These are phyloP conservation scores for Camponotus vicinus DNA, from an alignment of 1,140 invertebrate genomes.

Conservation along the genomic window DNA sequence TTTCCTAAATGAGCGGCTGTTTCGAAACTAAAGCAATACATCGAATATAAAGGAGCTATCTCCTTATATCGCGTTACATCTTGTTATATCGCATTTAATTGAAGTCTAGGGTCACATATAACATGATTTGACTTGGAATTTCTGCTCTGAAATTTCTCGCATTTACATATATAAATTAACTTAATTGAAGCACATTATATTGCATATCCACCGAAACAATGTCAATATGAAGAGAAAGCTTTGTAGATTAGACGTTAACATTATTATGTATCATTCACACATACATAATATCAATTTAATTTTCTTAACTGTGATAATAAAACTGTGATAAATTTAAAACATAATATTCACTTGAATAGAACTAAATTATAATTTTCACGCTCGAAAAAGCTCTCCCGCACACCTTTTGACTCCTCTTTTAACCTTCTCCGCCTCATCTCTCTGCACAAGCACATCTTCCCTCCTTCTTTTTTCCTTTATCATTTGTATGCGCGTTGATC, in stretches of 20 bases:
- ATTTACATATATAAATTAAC: conserved; percentile 45
- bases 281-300: conserved; percentile 26
- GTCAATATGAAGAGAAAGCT: conserved; percentile 1
- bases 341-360: background rate
- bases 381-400: background rate
- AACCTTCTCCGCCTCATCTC: conserved; percentile 1
- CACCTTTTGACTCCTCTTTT: conserved; percentile 26
- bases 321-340: conserved; percentile 37
- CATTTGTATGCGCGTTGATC: conserved; percentile 44
- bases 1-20: background rate
- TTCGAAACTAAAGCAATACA: background rate
- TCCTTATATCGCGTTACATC: no score
- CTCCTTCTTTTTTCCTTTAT: background rate
- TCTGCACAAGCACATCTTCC: background rate
- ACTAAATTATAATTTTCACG: conserved; percentile 32
- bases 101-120: background rate
- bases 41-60: background rate
- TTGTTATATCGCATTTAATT: conserved; percentile 1
- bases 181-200: conserved; percentile 20
- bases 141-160: conserved; percentile 9
- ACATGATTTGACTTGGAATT: conserved; percentile 34
- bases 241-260: conserved; percentile 9
- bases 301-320: background rate
- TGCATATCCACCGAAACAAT: conserved; percentile 10
- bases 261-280: conserved; percentile 13